Percentiles rank a stretch among this genome's conserved stretches.
Evolutionary conservation across 2,888 invertebrate genomes (phyloP).

Genomic region (Conus canariensis): DNA sequence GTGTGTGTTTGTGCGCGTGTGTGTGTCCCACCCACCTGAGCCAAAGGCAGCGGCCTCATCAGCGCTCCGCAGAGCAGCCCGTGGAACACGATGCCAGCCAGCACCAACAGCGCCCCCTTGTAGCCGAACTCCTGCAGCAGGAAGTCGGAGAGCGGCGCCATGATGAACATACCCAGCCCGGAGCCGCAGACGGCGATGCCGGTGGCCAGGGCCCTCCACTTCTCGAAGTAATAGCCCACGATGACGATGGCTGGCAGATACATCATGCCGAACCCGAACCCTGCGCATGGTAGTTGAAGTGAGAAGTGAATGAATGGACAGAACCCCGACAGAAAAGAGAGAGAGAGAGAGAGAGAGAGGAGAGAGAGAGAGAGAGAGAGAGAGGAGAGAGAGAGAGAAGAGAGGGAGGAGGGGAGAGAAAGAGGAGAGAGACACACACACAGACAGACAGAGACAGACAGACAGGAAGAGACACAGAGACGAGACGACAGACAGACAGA

Average conservation of each 20-base stretch:
- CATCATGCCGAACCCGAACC: conserved; percentile 95
- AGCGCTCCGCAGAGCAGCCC: conserved; percentile 89
- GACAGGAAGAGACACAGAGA: not conserved
- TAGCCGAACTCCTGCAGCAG: conserved; percentile 86
- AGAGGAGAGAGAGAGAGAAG: too few relatives aligned
- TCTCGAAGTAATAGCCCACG: conserved; percentile 98
- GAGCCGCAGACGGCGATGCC: conserved; percentile 98
- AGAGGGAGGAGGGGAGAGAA: too few relatives aligned
- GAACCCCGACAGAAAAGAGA: too few relatives aligned
- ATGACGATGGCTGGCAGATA: conserved; percentile 97
- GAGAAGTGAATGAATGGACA: too few relatives aligned
- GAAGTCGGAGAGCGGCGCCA: conserved; percentile 88
- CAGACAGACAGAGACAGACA: not conserved
- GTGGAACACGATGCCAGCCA: conserved; percentile 88
- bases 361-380: too few relatives aligned
- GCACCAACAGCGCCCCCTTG: conserved; percentile 85
- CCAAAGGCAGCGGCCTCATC: conserved; percentile 87
- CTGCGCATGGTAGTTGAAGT: conserved; percentile 79
- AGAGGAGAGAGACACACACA: too few relatives aligned
- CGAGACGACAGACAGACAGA: not conserved
- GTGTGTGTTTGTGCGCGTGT: too few relatives aligned
- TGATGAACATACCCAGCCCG: conserved; percentile 94
- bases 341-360: too few relatives aligned
- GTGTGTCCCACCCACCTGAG: conserved; percentile 10
- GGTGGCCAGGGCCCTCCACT: conserved; percentile 95